Base-by-base conservation (phyloP, 2,888 invertebrate species). In the Dynastes maya region DNA sequence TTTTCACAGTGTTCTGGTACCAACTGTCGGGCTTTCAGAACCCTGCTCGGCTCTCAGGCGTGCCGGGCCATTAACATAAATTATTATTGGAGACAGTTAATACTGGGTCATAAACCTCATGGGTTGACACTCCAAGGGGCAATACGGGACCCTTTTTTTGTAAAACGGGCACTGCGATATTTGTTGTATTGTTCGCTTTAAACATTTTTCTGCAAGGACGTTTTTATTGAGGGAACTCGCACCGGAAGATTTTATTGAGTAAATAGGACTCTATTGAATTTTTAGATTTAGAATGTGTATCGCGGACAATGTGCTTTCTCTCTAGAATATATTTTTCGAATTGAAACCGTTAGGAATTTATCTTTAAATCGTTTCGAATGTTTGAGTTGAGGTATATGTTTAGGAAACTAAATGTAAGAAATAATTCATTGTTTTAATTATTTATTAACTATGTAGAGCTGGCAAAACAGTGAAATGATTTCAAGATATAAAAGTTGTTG, bases 81-180 rank as follows among this genome's bases (percentile, higher is more conserved):
- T 91, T 91, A 91, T 91, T 90, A 90, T 90, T 89, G 90, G 90
- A 90, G 91, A 91, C 91, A 91, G 91, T 90, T 89, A 89, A 89
- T 89, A 89, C 88, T 89, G 88, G 88, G 89, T 88, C 89, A 88
- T 89, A 89, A 89, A 89, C 88, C 86, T 87, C 86, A 82, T 82
- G 83, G 80, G 82, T 83, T 83, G 84, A 82, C 84, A 84, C 81
- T 82, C 81, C 80, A 77, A 83, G 81, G 82, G 83, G 82, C 77
- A 71, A 74, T 71, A 75, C 76, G 58, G 49, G 65, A 61, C 71
- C 79, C 77, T 40, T 77, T 76, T 77, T 76, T 81, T 72, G 72
- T 72, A 61, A 72, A 72, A 72, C 72, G 72, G 72, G 58, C 53
- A 32, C 37, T 27, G 37, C 55, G 32, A 37, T 71, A 55, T 71